phyloP scores from a whole-genome alignment of 2,888 invertebrate species.

The Ophioninae sp. region DNA sequence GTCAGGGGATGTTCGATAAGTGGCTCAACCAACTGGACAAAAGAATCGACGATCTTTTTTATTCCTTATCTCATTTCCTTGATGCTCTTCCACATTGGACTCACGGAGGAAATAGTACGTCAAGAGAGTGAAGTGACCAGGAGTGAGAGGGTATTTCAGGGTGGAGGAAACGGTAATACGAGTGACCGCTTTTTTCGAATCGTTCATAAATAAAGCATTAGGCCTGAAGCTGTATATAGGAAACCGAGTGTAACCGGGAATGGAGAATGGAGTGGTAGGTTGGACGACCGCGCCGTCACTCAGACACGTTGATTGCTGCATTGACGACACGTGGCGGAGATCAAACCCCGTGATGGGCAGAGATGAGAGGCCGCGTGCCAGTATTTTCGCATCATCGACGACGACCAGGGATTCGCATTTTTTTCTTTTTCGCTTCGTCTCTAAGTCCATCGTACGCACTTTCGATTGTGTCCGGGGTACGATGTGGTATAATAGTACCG shows the following conservation, averaged over 20 bases:
- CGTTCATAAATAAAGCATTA: constrained; percentile 80
- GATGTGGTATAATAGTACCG: constrained; percentile 29
- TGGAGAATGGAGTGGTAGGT: constrained; percentile 39
- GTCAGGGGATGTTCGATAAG: constrained; percentile 56
- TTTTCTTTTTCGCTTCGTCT: constrained; percentile 42
- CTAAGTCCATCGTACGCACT: constrained; percentile 35
- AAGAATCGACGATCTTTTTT: constrained; percentile 51
- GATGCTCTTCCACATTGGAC: constrained; percentile 38
- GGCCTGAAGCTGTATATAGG: constrained; percentile 67
- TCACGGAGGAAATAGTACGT: constrained; percentile 33
- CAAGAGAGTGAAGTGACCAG: constrained; percentile 1
- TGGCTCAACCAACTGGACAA: constrained; percentile 57
- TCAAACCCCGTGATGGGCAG: constrained; percentile 75
- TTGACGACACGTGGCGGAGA: constrained; percentile 80
- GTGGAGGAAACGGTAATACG: constrained; percentile 60
- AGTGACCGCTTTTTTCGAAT: constrained; percentile 77
- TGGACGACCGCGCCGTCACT: constrained; percentile 73
- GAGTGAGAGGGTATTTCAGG: not conserved
- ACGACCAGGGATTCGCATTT: constrained; percentile 57
- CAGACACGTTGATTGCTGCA: constrained; percentile 79
- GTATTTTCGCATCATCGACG: constrained; percentile 80
- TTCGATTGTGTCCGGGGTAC: constrained; percentile 50
- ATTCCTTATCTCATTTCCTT: constrained; percentile 58
- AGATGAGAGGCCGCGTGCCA: constrained; percentile 75
- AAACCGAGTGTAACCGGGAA: constrained; percentile 52